Evolutionary conservation across 2,113 vertebrate genomes (phyloP).

Genomic region (Coptodon bakossiorum): DNA sequence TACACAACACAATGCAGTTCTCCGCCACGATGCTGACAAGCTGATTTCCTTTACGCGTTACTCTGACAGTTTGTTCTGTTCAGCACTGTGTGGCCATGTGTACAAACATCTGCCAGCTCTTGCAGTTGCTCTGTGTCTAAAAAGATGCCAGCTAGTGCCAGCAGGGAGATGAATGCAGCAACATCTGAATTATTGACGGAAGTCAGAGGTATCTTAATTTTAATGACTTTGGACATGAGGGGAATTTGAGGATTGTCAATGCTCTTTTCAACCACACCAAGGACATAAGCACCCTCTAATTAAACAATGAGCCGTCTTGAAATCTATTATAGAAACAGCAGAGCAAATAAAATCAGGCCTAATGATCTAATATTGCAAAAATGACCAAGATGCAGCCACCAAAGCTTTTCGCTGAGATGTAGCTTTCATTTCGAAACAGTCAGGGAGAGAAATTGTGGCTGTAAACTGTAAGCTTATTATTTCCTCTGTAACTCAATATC

Average conservation of each 20-base stretch:
- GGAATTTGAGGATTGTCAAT: slow-evolving; percentile 25
- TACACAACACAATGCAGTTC: neutral
- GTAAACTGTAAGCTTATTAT: neutral
- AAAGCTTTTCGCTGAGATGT: neutral
- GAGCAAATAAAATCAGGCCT: neutral
- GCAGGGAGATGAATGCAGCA: slow-evolving; percentile 29
- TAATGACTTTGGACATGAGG: slow-evolving; percentile 47
- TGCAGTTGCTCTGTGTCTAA: slow-evolving; percentile 34
- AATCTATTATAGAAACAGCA: neutral
- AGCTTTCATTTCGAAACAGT: neutral
- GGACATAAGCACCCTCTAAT: neutral
- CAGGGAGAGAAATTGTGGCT: neutral
- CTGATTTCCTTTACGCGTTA: slow-evolving; percentile 16
- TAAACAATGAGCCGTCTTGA: neutral
- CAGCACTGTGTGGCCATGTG: slow-evolving; percentile 39
- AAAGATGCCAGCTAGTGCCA: slow-evolving; percentile 39
- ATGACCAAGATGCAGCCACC: neutral
- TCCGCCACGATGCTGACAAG: slow-evolving; percentile 11
- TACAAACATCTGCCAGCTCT: slow-evolving; percentile 57
- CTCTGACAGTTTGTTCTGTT: slow-evolving; percentile 46
- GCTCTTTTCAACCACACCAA: slow-evolving; percentile 31
- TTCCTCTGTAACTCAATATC: neutral
- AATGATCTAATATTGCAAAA: neutral
- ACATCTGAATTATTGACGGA: slow-evolving; percentile 57
- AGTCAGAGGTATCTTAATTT: slow-evolving; percentile 49